Percentiles rank a stretch among this genome's conserved stretches.
Evolutionary conservation across 2,888 invertebrate genomes (phyloP).

Genomic region (Chrysotoxum bicinctum): DNA sequence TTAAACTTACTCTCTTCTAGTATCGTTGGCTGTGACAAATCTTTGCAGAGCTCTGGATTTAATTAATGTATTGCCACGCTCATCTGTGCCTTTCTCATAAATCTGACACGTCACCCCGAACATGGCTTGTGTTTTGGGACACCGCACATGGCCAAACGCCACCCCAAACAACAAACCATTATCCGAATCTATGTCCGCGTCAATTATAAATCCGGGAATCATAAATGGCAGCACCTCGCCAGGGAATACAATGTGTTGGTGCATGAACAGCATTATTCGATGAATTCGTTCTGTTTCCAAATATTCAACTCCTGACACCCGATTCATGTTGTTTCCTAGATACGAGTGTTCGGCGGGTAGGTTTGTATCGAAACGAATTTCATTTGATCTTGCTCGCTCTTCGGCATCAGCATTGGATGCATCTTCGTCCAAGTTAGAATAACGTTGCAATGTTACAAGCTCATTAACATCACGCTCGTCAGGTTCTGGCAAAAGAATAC

Average conservation of each 20-base stretch:
- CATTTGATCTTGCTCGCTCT: conserved; percentile 74
- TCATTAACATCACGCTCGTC: neutral
- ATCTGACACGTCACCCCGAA: conserved; percentile 82
- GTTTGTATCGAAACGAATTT: conserved; percentile 82
- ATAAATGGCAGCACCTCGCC: conserved; percentile 90
- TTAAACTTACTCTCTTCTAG: conserved; percentile 77
- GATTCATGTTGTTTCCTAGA: conserved; percentile 82
- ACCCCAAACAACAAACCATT: conserved; percentile 80
- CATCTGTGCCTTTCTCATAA: conserved; percentile 79
- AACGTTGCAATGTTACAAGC: neutral
- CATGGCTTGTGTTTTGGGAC: conserved; percentile 72
- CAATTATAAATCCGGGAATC: conserved; percentile 82
- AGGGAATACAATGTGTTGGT: conserved; percentile 87
- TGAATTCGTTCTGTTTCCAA: conserved; percentile 83
- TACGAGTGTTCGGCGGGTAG: conserved; percentile 84
- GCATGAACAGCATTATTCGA: conserved; percentile 84
- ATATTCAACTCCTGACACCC: conserved; percentile 85
- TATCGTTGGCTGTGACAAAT: conserved; percentile 82
- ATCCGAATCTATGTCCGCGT: conserved; percentile 76
- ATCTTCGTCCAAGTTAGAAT: neutral
- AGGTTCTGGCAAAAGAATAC: neutral
- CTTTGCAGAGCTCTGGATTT: conserved; percentile 90
- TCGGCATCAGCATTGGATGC: conserved; percentile 23
- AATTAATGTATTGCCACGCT: conserved; percentile 82
- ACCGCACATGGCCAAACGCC: conserved; percentile 78